Evolutionary conservation across 2,113 vertebrate species (phyloP), one percentile per base, ranked within the genome.

Genomic region (Meles meles): DNA sequence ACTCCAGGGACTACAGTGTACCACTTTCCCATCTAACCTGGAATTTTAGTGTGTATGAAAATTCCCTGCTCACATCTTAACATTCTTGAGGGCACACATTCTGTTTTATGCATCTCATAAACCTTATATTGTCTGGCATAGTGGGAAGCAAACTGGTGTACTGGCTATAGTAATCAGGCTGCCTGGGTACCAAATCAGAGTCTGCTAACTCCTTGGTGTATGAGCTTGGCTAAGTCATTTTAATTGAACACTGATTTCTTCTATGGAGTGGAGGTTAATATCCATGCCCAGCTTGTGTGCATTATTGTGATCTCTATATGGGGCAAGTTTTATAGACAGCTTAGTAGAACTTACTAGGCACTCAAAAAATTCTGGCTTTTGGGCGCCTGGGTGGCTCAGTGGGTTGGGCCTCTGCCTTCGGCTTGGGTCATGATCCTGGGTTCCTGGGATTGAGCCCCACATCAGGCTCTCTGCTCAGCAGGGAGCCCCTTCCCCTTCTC

Each of bases 61-160:
- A 31, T 84, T 93, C 25, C 27, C 34, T 27, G 52, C 52, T 96
- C 67, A 34, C 72, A 63, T 57, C 31, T 14, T 85, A 72, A 91
- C 90, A 55, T 71, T 71, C 84, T 74, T 86, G 55, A 82, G 63
- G 95, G n/a, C n/a, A 20, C 18, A 29, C 2, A 11, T 77, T 88
- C 59, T 34, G 52, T 85, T 92, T 65, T 85, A 61, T 61, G 67
- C 25, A 77, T 84, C 52, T 94, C 59, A 17, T 88, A 92, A 94
- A 72, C 29, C 72, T 92, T 80, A 80, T 12, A 39, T 52, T 37
- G 18, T 63, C 42, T 91, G 96, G 34, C 80, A 82, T 15, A 17
- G 65, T 52, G 84, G 57, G 63, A 92, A 71, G 15, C 72, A 72
- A 63, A 42, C 34, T 29, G 84, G 27, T 27, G 10, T 55, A 67